phyloP scores from a whole-genome alignment of 2,797 vertebrate genomes.

The Sebastes variabilis region DNA sequence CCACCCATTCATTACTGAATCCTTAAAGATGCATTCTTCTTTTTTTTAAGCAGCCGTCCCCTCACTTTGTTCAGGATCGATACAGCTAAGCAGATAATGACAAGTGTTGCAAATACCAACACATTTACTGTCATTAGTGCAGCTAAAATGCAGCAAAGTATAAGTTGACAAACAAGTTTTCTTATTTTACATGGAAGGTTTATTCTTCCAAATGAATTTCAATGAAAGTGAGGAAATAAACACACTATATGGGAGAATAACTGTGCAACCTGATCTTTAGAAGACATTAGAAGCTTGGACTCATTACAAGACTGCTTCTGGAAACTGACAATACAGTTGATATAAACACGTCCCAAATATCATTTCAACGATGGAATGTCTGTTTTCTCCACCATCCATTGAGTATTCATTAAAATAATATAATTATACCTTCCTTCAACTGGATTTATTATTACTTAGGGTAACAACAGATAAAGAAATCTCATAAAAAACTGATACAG shows the following conservation, averaged over 20 bases:
- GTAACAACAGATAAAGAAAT: background rate
- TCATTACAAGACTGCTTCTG: background rate
- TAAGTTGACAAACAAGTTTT: background rate
- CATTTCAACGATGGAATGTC: background rate
- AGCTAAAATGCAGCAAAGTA: background rate
- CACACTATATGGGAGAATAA: background rate
- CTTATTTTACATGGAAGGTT: background rate
- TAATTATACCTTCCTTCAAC: background rate
- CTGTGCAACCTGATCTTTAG: background rate
- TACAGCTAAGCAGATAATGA: constrained; percentile 29
- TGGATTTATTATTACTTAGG: background rate
- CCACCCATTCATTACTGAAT: constrained; percentile 64
- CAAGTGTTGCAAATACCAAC: constrained; percentile 8
- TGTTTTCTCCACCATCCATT: background rate
- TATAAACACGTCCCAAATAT: background rate
- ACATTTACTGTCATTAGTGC: background rate
- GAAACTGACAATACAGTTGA: background rate
- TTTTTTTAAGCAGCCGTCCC: background rate
- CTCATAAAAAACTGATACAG: background rate
- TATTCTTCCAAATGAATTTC: background rate
- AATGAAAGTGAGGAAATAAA: background rate
- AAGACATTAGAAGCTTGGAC: background rate
- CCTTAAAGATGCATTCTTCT: constrained; percentile 60
- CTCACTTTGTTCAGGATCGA: constrained; percentile 14
- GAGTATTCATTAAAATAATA: background rate